These are phyloP conservation scores for Pachycephala philippinensis DNA, from an alignment of 2,113 vertebrate genomes.

Conservation along the genomic window DNA sequence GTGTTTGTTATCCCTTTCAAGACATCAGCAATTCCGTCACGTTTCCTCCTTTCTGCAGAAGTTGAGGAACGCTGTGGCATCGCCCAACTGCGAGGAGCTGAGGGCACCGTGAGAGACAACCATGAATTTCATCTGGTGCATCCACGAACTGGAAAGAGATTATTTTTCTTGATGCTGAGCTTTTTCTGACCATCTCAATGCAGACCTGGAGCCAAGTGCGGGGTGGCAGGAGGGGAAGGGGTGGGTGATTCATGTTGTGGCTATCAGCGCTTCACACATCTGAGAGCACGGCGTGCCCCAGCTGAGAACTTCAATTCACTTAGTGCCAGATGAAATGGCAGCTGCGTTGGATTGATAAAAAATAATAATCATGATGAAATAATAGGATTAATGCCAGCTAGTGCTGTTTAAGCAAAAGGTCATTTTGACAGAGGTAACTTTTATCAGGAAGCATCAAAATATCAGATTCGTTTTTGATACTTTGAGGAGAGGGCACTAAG, in stretches of 20 bases:
- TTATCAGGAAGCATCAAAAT: conserved; percentile 18
- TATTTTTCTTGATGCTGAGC: background rate
- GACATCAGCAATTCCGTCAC: background rate
- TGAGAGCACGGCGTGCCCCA: background rate
- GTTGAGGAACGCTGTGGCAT: accelerated
- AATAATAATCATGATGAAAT: background rate
- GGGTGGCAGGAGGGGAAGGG: conserved; percentile 19
- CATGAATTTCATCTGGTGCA: background rate
- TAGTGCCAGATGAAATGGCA: conserved; percentile 50
- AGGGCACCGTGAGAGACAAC: background rate
- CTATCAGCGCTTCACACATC: conserved; percentile 31
- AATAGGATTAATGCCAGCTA: conserved; percentile 47
- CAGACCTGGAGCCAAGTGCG: background rate
- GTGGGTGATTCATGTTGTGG: background rate
- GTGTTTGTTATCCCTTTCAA: background rate
- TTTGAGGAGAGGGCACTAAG: background rate
- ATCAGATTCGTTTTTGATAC: background rate
- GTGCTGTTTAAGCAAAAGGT: conserved; percentile 49
- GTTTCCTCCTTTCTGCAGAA: background rate
- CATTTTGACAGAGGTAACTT: conserved; percentile 15
- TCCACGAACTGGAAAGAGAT: background rate
- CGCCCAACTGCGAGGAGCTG: accelerated
- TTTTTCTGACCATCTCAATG: background rate
- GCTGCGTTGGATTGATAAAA: conserved; percentile 23
- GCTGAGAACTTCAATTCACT: conserved; percentile 63